Evolutionary conservation across 2,797 vertebrate species (phyloP), one percentile per base, ranked within the genome.

Genomic region (Malurus splendens): DNA sequence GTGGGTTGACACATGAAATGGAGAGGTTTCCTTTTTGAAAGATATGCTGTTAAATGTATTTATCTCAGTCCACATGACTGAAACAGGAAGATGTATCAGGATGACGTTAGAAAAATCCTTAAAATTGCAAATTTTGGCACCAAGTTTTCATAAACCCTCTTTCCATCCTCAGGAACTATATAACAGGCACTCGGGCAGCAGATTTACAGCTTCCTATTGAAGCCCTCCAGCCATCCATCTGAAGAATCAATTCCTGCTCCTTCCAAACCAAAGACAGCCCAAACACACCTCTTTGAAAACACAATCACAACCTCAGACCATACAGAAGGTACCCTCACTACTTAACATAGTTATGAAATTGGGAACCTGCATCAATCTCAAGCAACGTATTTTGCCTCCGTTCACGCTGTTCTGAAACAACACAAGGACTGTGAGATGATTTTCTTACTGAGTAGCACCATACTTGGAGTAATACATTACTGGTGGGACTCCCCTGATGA

Each of bases 401-500:
- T 81, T 85, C 81, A 78, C 76, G 59, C 68, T 30, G 68, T 65
- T 81, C 72, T 61, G 73, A 90, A 87, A 80, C 50, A 85, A 84
- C 72, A 56, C 72, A 67, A 90, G 92, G 86, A 85, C 61, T 79
- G 56, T 7, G 39, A 70, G 82, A 92, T 48, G 30, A 80, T 92
- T 94, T 92, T 87, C 87, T 89, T 48, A 74, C 70, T n/a, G 82
- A 93, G 66, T 56, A 91, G 88, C 89, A 82, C 88, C 90, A 67
- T 78, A 84, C 91, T 89, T 68, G 56, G 91, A 92, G 94, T 78
- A 94, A 96, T 89, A 92, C 86, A 91, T 95, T 96, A 96, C 94
- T 95, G 91, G 93, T 91, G 95, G 90, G 94, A 94, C 94, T 95
- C 93, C 93, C 89, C 88, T 92, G 87, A 90, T 96, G 96, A 97